A percentile compares a stretch with the other conserved stretches of the same genome.
These are phyloP conservation scores for Hirtodrosophila alboralis DNA, from an alignment of 2,888 invertebrate genomes.

Conservation along the genomic window DNA sequence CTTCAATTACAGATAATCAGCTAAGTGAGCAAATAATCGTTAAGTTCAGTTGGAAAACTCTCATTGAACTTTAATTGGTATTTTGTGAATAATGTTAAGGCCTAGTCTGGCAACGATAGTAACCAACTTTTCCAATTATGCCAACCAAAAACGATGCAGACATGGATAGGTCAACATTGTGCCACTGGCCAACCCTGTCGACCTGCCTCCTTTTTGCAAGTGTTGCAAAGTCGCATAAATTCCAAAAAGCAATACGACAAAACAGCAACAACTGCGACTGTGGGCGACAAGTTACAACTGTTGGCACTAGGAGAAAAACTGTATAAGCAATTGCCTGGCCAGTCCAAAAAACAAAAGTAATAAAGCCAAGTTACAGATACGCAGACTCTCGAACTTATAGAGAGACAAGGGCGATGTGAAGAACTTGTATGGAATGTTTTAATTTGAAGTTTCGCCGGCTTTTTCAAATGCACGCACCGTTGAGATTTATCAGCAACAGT, in stretches of 20 bases:
- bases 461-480: constrained; percentile 29
- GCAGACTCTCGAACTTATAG: constrained; percentile 5
- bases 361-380: constrained; percentile 19
- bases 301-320: neutral
- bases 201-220: constrained; percentile 18
- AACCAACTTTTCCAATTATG: constrained; percentile 66
- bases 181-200: neutral
- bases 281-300: constrained; percentile 35
- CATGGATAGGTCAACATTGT: constrained; percentile 8
- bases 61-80: constrained; percentile 37
- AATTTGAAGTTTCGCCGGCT: constrained; percentile 61
- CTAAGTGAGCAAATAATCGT: constrained; percentile 16
- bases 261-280: constrained; percentile 10
- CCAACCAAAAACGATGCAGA: constrained; percentile 29
- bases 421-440: constrained; percentile 70
- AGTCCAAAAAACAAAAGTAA: constrained; percentile 15
- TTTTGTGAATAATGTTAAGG: constrained; percentile 18
- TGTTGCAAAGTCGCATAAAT: constrained; percentile 66
- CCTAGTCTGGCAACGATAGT: constrained; percentile 29
- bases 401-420: constrained; percentile 21
- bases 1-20: constrained; percentile 37
- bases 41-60: constrained; percentile 21
- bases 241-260: constrained; percentile 26
- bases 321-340: neutral
- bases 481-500: constrained; percentile 44